Percentiles rank a stretch among this genome's conserved stretches.
Evolutionary conservation across 2,113 vertebrate species (phyloP).

Genomic region (Sus scrofa): DNA sequence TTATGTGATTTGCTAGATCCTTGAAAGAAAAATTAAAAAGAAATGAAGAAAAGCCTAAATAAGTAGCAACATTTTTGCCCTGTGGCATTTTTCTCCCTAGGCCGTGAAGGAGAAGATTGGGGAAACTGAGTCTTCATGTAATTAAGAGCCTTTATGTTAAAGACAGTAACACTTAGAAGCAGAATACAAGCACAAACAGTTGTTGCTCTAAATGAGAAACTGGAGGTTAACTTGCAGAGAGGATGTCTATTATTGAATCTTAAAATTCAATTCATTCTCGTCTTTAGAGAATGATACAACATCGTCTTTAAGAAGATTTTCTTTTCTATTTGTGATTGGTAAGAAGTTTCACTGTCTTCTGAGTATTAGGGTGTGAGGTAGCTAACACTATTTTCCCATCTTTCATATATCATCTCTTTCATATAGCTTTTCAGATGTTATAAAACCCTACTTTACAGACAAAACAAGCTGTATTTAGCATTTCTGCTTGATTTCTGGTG

Average conservation of each 20-base stretch:
- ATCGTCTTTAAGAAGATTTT: neutral
- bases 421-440: slow-evolving; percentile 48
- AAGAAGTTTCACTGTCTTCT: neutral
- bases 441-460: slow-evolving; percentile 55
- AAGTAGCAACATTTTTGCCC: slow-evolving; percentile 8
- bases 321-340: neutral
- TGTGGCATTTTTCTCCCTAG: neutral
- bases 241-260: slow-evolving; percentile 25
- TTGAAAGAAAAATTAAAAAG: slow-evolving; percentile 70
- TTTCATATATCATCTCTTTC: slow-evolving; percentile 5
- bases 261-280: no score
- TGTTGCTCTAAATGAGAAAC: neutral
- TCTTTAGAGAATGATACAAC: slow-evolving; percentile 3
- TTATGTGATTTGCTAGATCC: slow-evolving; percentile 38
- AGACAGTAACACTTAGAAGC: neutral
- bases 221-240: neutral
- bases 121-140: neutral
- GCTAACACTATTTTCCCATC: neutral
- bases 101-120: neutral
- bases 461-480: slow-evolving; percentile 73
- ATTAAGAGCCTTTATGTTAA: neutral
- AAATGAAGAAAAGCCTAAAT: slow-evolving; percentile 53
- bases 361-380: slow-evolving; percentile 15
- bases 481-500: slow-evolving; percentile 79
- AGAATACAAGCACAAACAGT: neutral